Base-by-base conservation (phyloP, 2,113 vertebrate genomes). In the Pachypanchax playfairii region DNA sequence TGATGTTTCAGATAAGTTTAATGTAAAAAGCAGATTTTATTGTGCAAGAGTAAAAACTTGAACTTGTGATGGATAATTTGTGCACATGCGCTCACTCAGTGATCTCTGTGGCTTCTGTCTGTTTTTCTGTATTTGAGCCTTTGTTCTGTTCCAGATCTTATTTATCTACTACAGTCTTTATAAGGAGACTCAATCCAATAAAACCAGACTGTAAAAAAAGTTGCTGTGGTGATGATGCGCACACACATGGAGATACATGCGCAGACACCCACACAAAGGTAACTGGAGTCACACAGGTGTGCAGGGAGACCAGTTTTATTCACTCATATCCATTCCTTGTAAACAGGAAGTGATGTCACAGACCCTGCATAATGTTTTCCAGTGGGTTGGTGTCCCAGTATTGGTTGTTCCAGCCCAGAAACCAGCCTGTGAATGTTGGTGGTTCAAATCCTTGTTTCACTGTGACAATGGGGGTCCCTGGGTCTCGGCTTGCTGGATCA, bases 351-450 rank as follows among this genome's bases (percentile, higher is more conserved):
- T 77, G 55, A 73, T 43, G 54, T 68, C 52, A 73, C 82, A 95
- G 89, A 1, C 88, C 86, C 3, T 90, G 90, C 51, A 91, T 71
- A 9, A 89, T 88, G 59, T 85, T 63, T 63, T 94, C 68, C 57
- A 95, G 65, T 2, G 96, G 96, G 68, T 98, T 95, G 5, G 89
- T 88, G 58, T 89, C 82, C 97, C 97, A 99, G 91, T 97, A 98
- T 57, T 92, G 92, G 0, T 95, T 77, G 0, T 98, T 96, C 97
- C 97, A 99, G 79, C 94, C 96, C 57, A 98, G 91, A 93, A 99
- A 98, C 97, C 97, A 99, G 74, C 97, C 97, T 0, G 93, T 93
- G 75, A 99, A 99, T 9, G 97, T 98, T 1, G 97, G 96, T 0
- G 96, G 97, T 83, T 99, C 97, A 0, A 89, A 94, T 26, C 93